A percentile compares a stretch with the other conserved stretches of the same genome.
Conservation (phyloP, 2,888 invertebrate species). For the Peribatodes rhomboidaria region DNA sequence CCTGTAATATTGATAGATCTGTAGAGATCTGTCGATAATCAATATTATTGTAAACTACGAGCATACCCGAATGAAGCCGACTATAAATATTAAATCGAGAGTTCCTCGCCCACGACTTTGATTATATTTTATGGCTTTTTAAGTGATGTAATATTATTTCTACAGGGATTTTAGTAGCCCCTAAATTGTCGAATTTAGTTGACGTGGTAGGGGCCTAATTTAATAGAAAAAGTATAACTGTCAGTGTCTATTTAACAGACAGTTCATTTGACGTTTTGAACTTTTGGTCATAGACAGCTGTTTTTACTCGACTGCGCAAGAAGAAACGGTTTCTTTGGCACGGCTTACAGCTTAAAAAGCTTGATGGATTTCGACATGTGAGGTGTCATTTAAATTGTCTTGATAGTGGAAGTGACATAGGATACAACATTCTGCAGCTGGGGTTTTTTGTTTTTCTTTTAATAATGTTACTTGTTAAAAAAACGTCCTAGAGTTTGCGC, state of each 20-base stretch:
- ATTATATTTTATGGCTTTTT: conserved; percentile 22
- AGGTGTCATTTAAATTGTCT: too few relatives aligned
- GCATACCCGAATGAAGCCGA: background rate
- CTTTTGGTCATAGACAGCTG: background rate
- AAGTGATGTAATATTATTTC: conserved; percentile 13
- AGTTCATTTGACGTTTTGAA: conserved; percentile 3
- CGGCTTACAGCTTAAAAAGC: too few relatives aligned
- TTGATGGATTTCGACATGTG: too few relatives aligned
- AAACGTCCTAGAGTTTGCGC: too few relatives aligned
- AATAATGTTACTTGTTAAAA: too few relatives aligned
- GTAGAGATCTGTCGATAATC: too few relatives aligned
- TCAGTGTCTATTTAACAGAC: conserved; percentile 9
- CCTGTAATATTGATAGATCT: too few relatives aligned
- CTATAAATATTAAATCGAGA: conserved; percentile 6
- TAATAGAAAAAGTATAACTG: conserved; percentile 24
- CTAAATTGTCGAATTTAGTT: conserved; percentile 4
- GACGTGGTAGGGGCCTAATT: conserved; percentile 11
- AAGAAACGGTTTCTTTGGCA: too few relatives aligned
- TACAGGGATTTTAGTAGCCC: conserved; percentile 13
- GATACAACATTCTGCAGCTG: too few relatives aligned
- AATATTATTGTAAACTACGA: background rate
- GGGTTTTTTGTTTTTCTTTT: too few relatives aligned
- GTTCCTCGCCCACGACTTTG: background rate
- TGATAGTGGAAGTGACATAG: too few relatives aligned
- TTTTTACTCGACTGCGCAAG: too few relatives aligned